These are phyloP conservation scores for Microtus oregoni DNA, from an alignment of 2,113 vertebrate genomes.

Conservation along the genomic window DNA sequence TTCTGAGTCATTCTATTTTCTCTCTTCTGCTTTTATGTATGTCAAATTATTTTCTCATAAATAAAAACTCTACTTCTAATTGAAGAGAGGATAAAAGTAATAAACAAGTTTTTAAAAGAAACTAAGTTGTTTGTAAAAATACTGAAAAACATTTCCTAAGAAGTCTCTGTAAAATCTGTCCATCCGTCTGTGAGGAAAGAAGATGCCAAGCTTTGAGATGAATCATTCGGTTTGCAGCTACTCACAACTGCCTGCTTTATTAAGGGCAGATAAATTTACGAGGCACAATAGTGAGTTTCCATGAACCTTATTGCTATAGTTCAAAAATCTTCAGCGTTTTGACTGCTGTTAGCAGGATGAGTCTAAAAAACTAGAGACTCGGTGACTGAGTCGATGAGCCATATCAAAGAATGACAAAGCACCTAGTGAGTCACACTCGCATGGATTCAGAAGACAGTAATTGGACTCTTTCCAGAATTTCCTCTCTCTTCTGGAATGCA, in stretches of 20 bases:
- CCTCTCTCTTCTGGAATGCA: neutral
- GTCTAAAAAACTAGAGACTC: neutral
- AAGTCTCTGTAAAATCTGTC: slow-evolving; percentile 16
- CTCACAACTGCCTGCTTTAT: neutral
- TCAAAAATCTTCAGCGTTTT: neutral
- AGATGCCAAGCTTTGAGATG: neutral
- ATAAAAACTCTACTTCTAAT: neutral
- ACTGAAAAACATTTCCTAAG: slow-evolving; percentile 41
- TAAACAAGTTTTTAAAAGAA: neutral
- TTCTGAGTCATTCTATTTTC: slow-evolving; percentile 8
- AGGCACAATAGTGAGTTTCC: neutral
- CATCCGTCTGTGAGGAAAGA: slow-evolving; percentile 33
- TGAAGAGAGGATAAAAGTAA: neutral
- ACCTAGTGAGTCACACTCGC: neutral
- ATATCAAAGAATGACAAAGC: neutral
- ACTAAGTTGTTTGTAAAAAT: neutral
- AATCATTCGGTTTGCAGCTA: neutral
- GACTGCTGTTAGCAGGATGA: neutral
- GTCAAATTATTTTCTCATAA: slow-evolving; percentile 17
- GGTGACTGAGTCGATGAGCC: neutral
- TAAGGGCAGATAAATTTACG: neutral
- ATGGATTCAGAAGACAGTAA: neutral
- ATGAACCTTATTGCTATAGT: neutral
- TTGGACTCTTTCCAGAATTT: neutral
- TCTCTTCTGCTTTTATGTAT: neutral